Base-by-base conservation (phyloP, 2,113 vertebrate genomes). In the Prochilodus magdalenae region DNA sequence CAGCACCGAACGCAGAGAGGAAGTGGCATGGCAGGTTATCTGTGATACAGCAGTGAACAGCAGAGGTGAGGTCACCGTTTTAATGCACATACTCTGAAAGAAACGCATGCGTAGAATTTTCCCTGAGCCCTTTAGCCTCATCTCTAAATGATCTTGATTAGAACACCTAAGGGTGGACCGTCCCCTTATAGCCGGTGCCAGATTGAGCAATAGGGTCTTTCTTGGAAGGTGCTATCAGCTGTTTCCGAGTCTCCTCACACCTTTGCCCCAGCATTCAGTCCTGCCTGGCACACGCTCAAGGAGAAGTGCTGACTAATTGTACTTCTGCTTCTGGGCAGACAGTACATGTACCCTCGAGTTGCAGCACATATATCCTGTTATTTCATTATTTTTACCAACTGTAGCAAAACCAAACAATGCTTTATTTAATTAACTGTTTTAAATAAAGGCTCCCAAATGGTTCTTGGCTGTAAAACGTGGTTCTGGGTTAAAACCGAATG, bases 21-120 rank as follows among this genome's bases (percentile, higher is more conserved):
- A 96, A 94, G 83, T 96, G 96, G 82, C 96, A 96, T 0, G 95
- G 95, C 14, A 96, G 90, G 1, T 95, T 96, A 81, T 96, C 96
- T 96, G 86, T n/a, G 77, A 87, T 53, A 1, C 24, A 71, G 33
- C 60, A 30, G 53, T 27, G 13, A 55, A 62, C 8, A 26, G 3
- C 8, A 47, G 13, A 44, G 30, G 73, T 30, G 15, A 59, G 29
- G 30, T 18, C 24, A 22, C 30, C 40, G 20, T 40, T 13, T 36
- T 59, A 60, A 40, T 74, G 30, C n/a, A 24, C 11, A 13, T 12
- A 57, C 14, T 51, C 24, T 30, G 59, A 51, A 12, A 4, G 36
- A 10, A 0, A 15, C 7, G 53, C n/a, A 26, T 22, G 20, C 22
- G 53, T 22, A 40, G 13, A 20, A 5, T 7, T 51, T 49, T 15